These are phyloP conservation scores for Axea sp. DNA, from an alignment of 2,888 invertebrate genomes.

Conservation along the genomic window DNA sequence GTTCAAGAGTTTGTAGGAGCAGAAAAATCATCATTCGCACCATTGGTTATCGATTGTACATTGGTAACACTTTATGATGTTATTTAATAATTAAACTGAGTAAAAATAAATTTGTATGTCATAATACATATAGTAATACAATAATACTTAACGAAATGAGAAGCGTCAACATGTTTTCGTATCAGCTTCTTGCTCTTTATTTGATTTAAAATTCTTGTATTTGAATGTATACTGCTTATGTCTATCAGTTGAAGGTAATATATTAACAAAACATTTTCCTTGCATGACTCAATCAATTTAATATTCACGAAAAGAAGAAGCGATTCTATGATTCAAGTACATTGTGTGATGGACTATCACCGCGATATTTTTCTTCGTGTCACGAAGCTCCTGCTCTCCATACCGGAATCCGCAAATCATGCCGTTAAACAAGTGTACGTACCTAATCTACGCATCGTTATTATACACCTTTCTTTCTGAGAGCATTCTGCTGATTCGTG, in stretches of 20 bases:
- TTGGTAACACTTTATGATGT: neutral
- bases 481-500: slow-evolving; percentile 68
- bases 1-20: slow-evolving; percentile 1
- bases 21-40: slow-evolving; percentile 8
- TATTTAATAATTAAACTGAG: slow-evolving; percentile 1
- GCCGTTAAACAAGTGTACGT: slow-evolving; percentile 73
- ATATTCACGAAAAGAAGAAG: slow-evolving; percentile 60
- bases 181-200: slow-evolving; percentile 30
- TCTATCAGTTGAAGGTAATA: slow-evolving; percentile 46
- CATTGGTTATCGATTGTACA: neutral
- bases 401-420: slow-evolving; percentile 58
- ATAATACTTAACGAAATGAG: neutral
- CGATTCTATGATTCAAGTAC: slow-evolving; percentile 50
- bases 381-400: slow-evolving; percentile 58
- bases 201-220: slow-evolving; percentile 16
- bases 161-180: slow-evolving; percentile 12
- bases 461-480: slow-evolving; percentile 73
- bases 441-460: slow-evolving; percentile 77
- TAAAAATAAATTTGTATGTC: too few relatives aligned
- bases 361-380: slow-evolving; percentile 58
- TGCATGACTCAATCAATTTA: slow-evolving; percentile 57
- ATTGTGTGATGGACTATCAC: slow-evolving; percentile 55
- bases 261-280: slow-evolving; percentile 58
- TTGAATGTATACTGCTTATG: slow-evolving; percentile 26
- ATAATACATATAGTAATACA: neutral